Conservation (phyloP, 1,140 invertebrate species). For the Drosophila punjabiensis region DNA sequence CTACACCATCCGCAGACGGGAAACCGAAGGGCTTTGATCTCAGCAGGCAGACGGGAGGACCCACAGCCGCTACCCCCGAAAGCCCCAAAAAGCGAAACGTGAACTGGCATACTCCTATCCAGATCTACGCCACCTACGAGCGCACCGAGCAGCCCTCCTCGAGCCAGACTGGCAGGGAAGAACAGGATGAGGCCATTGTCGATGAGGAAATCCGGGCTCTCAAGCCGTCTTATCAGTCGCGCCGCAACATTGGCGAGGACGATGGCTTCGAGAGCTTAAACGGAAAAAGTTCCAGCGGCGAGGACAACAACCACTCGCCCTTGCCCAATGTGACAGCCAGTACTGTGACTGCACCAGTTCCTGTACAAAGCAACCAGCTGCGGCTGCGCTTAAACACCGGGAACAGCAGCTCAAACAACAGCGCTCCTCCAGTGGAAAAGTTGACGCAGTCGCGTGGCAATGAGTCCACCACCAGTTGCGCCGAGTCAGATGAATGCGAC, state of each 20-base stretch:
- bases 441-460: constrained; percentile 12
- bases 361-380: constrained; percentile 53
- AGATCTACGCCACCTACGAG: constrained; percentile 73
- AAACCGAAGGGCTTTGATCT: constrained; percentile 47
- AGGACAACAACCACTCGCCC: constrained; percentile 85
- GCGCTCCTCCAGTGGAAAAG: constrained; percentile 40
- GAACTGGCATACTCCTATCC: constrained; percentile 82
- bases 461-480: constrained; percentile 77
- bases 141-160: constrained; percentile 55
- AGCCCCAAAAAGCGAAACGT: constrained; percentile 83
- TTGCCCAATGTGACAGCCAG: constrained; percentile 33
- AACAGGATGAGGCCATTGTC: neutral
- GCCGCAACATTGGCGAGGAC: constrained; percentile 87
- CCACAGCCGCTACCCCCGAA: constrained; percentile 24
- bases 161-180: constrained; percentile 33
- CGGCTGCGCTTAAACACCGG: constrained; percentile 67
- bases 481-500: constrained; percentile 87
- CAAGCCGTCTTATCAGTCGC: constrained; percentile 31
- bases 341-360: neutral
- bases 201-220: constrained; percentile 4
- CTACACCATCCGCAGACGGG: constrained; percentile 15
- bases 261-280: constrained; percentile 95
- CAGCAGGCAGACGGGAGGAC: constrained; percentile 27
- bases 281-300: constrained; percentile 92
- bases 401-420: constrained; percentile 13